Evolutionary conservation across 2,888 invertebrate genomes (phyloP).

Genomic region (Limnephilus auricula): DNA sequence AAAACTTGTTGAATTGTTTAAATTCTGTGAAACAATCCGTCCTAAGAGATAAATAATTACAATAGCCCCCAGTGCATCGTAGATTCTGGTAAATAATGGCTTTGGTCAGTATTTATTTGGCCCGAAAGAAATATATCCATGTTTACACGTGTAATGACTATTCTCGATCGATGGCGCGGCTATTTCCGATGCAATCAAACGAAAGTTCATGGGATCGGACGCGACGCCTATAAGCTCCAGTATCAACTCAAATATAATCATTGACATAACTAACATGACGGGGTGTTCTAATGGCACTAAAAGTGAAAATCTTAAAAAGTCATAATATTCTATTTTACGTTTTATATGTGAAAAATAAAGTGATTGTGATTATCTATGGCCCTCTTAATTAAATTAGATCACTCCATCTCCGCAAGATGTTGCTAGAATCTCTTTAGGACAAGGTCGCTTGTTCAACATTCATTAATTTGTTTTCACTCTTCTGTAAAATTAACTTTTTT

Average conservation of each 20-base stretch:
- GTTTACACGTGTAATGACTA: slow-evolving; percentile 25
- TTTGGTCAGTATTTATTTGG: background rate
- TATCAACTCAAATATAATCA: background rate
- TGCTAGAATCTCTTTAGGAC: too few species aligned
- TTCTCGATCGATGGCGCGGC: background rate
- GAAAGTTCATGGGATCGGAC: slow-evolving; percentile 3
- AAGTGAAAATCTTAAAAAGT: background rate
- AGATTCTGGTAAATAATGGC: background rate
- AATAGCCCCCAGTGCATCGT: background rate
- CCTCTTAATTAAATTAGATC: too few species aligned
- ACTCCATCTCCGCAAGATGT: too few species aligned
- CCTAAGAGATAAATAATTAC: background rate
- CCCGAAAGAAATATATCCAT: slow-evolving; percentile 2
- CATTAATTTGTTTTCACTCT: too few species aligned
- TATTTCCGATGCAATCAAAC: background rate
- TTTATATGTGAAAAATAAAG: too few species aligned
- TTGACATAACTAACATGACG: background rate
- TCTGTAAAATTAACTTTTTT: too few species aligned
- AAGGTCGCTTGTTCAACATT: too few species aligned
- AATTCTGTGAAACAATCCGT: too few species aligned
- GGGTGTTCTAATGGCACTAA: background rate
- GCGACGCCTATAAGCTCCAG: background rate
- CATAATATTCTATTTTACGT: too few species aligned
- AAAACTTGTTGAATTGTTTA: too few species aligned
- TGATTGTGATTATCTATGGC: too few species aligned